Conservation (phyloP, 30 jellyfish, hydroid and myxozoan genomes). For the Clytia hemisphaerica region DNA sequence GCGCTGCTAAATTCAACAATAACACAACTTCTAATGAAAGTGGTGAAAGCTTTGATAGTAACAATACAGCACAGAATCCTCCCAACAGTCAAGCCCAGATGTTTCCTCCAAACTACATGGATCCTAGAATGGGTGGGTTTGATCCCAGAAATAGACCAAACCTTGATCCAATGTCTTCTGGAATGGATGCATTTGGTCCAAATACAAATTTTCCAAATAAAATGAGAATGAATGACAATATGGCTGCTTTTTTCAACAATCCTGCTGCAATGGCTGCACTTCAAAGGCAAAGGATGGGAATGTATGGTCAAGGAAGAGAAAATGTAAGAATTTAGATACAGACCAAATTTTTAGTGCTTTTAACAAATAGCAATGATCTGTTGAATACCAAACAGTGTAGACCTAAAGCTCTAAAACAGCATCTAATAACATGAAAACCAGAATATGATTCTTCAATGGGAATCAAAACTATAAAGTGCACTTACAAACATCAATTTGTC, state of each 20-base stretch:
- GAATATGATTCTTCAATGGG: too few species aligned
- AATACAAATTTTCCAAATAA: constrained; percentile 16
- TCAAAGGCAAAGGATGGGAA: constrained; percentile 45
- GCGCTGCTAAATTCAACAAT: constrained; percentile 2
- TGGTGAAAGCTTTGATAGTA: constrained; percentile 25
- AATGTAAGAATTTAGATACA: too few species aligned
- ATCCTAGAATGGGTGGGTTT: constrained; percentile 30
- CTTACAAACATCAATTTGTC: too few species aligned
- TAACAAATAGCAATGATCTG: too few species aligned
- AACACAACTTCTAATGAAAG: too few species aligned
- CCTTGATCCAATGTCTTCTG: constrained; percentile 35
- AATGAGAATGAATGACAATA: constrained; percentile 35
- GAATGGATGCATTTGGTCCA: constrained; percentile 16
- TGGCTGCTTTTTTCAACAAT: constrained; percentile 37
- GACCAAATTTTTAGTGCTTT: too few species aligned
- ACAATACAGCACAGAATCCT: too few species aligned
- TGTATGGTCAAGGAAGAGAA: constrained; percentile 33
- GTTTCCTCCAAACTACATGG: constrained; percentile 7
- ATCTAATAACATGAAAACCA: too few species aligned
- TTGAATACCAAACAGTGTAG: too few species aligned
- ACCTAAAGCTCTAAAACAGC: too few species aligned
- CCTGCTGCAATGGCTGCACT: constrained; percentile 38
- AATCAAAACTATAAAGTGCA: too few species aligned
- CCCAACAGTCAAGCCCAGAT: not conserved
- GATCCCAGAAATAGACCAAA: constrained; percentile 23